A percentile compares a stretch with the other conserved stretches of the same genome.
These are phyloP conservation scores for Cosmorhoe ocellata DNA, from an alignment of 2,888 invertebrate species.

Conservation along the genomic window DNA sequence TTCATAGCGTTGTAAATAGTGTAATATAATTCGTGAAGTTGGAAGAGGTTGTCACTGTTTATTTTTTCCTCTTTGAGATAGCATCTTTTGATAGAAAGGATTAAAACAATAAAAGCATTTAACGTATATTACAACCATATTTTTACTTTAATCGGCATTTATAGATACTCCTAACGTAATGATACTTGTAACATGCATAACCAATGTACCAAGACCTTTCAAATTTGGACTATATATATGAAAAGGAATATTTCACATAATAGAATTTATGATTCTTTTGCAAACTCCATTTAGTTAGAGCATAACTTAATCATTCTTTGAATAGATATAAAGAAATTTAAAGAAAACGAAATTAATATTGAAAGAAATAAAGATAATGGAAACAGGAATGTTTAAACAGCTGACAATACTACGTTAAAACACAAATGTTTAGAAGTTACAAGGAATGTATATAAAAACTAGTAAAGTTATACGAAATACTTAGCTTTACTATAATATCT, in stretches of 20 bases:
- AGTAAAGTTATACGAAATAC: slow-evolving; percentile 76
- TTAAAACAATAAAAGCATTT: too few relatives aligned
- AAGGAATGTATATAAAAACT: slow-evolving; percentile 52
- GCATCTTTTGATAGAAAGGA: background rate
- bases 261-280: slow-evolving; percentile 28
- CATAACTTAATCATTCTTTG: slow-evolving; percentile 35
- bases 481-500: slow-evolving; percentile 61
- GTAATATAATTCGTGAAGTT: slow-evolving; percentile 53
- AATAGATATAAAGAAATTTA: slow-evolving; percentile 45
- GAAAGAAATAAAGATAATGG: slow-evolving; percentile 52
- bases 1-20: slow-evolving; percentile 75
- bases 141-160: too few relatives aligned
- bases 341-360: slow-evolving; percentile 43
- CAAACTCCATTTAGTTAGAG: slow-evolving; percentile 27
- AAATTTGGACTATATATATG: too few relatives aligned
- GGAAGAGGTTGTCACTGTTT: slow-evolving; percentile 21
- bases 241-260: background rate
- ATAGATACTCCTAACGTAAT: too few relatives aligned
- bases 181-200: too few relatives aligned
- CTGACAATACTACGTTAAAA: slow-evolving; percentile 80
- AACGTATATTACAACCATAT: too few relatives aligned
- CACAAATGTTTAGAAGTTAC: slow-evolving; percentile 62
- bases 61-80: slow-evolving; percentile 10
- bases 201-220: too few relatives aligned
- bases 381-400: slow-evolving; percentile 74